Evolutionary conservation across 2,113 vertebrate species (phyloP), one percentile per base, ranked within the genome.

Genomic region (Brienomyrus brachyistius): DNA sequence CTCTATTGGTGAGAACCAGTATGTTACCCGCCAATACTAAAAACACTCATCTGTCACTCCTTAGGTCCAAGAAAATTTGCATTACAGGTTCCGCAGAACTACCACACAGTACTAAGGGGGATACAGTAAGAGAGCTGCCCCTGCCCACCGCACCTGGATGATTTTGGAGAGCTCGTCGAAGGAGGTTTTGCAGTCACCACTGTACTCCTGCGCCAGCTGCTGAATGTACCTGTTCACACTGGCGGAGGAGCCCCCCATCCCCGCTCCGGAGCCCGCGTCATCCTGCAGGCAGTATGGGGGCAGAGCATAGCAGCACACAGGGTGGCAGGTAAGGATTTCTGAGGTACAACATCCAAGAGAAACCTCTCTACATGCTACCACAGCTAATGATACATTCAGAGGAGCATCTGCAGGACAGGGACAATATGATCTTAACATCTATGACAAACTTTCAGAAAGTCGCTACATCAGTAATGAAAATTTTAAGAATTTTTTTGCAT

Each of bases 91-190:
- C 74, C 8, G n/a, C 74, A 43, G 74, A 40, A 80, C 13, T 35
- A 15, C 0, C 4, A 19, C 10, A 40, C 70, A 80, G 74, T 17
- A 19, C 17, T 43, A 7, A 19, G 74, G 35, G 74, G 74, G 15
- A 83, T 47, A 1, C 17, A 83, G 50, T 27, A 5, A 48, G 40
- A 17, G 21, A 2, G n/a, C 40, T 0, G 27, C 8, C 19, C 15
- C 13, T 11, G 1, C 40, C 5, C 21, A 17, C 59, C 90, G 66
- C 92, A 99, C 98, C 97, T 99, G 98, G 91, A 99, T 99, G 90
- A 99, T 99, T 94, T 99, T 99, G 88, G 98, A 99, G 77, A 99
- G 98, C 50, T 99, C 98, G 50, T 99, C 98, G 0, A 99, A 99
- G 48, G 98, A 99, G 27, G 97, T 98, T 95, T 98, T 99, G 95